phyloP scores from a whole-genome alignment of 2,797 vertebrate genomes.

The Danio kyathit region DNA sequence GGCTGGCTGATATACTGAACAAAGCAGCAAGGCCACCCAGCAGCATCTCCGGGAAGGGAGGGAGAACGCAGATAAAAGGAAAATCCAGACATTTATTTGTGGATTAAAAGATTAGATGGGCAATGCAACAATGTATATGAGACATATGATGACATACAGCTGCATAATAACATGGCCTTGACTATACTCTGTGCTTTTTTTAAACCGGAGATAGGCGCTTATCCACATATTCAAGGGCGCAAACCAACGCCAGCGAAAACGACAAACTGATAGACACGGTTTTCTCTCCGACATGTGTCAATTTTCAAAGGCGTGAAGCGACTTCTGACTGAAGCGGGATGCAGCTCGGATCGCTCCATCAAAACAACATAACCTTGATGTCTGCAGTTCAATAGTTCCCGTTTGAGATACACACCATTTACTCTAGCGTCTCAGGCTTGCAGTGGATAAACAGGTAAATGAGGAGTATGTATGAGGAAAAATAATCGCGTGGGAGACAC shows the following conservation, averaged over 20 bases:
- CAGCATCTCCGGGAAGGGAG: constrained; percentile 50
- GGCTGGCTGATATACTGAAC: constrained; percentile 42
- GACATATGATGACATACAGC: constrained; percentile 55
- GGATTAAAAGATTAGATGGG: constrained; percentile 71
- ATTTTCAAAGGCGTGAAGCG: constrained; percentile 17
- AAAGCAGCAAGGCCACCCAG: constrained; percentile 35
- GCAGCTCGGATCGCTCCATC: constrained; percentile 8
- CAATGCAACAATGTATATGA: constrained; percentile 63
- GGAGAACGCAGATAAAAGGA: constrained; percentile 70
- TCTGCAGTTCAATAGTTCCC: constrained; percentile 36
- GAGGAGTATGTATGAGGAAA: not conserved
- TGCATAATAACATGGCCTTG: constrained; percentile 49
- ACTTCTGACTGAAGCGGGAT: constrained; percentile 10
- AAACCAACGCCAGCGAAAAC: not conserved
- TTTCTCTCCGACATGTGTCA: constrained; percentile 20
- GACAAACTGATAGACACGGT: constrained; percentile 20
- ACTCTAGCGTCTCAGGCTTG: not conserved
- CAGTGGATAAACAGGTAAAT: constrained; percentile 39
- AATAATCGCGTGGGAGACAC: constrained; percentile 27
- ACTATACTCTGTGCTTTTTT: constrained; percentile 48
- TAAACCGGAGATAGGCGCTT: not conserved
- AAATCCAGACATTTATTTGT: constrained; percentile 70
- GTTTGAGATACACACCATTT: constrained; percentile 33
- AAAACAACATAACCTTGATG: constrained; percentile 48
- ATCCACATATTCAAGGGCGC: not conserved